phyloP scores from a whole-genome alignment of 2,888 invertebrate genomes.

The Erannis defoliaria region DNA sequence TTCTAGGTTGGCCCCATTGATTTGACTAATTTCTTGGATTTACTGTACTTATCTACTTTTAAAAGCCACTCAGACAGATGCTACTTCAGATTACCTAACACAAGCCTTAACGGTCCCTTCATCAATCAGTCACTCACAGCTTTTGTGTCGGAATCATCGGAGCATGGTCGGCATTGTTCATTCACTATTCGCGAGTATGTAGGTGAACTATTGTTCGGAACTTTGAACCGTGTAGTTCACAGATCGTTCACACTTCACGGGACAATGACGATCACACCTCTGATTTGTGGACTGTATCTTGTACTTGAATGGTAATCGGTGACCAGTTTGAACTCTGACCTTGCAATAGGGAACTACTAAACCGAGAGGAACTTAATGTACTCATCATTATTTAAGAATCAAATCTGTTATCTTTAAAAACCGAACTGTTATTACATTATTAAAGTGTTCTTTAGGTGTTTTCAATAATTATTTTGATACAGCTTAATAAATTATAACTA shows the following conservation, averaged over 20 bases:
- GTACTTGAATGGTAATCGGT: slow-evolving; percentile 11
- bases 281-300: slow-evolving; percentile 25
- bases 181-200: slow-evolving; percentile 42
- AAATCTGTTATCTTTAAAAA: no score
- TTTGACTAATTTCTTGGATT: no score
- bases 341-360: neutral
- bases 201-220: slow-evolving; percentile 44
- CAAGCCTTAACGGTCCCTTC: slow-evolving; percentile 17
- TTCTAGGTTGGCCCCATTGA: no score
- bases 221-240: slow-evolving; percentile 40
- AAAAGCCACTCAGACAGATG: neutral
- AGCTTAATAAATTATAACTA: no score
- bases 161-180: slow-evolving; percentile 42
- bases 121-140: slow-evolving; percentile 42
- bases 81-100: slow-evolving; percentile 35
- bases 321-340: neutral
- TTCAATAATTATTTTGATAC: no score
- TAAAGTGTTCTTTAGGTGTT: no score
- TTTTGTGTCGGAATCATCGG: slow-evolving; percentile 39
- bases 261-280: slow-evolving; percentile 33
- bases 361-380: neutral
- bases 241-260: slow-evolving; percentile 35
- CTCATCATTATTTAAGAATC: no score
- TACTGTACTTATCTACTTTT: neutral
- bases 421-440: no score